Base-by-base conservation (phyloP, 1,140 invertebrate genomes). In the Holotrichia oblita region DNA sequence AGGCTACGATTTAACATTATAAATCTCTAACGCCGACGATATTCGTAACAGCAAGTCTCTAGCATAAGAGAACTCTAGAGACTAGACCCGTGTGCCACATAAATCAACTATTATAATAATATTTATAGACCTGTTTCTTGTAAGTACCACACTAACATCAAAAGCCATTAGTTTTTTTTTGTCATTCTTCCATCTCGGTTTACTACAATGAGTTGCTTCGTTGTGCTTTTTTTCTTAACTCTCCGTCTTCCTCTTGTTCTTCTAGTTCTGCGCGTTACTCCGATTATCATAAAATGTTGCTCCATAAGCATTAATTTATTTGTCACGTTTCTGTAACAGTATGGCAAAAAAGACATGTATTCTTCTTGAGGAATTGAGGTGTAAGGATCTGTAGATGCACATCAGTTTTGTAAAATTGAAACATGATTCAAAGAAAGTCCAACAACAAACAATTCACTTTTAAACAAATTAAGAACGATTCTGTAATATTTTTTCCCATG, bases 51-150 rank as follows among this genome's bases (percentile, higher is more conserved):
- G 27, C 27, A 14, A 7, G 14, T 55, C 14, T n/a, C 48, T 6
- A 55, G 14, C 48, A 14, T 34, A 34, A 34, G 27, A 34, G 27
- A 34, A 34, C 27, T 34, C 27, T 34, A 34, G 4, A 34, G 27
- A 34, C 27, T 34, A 34, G 27, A 34, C 27, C 14, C 17, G 48
- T 55, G 14, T 17, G 48, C 14, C 48, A n/a, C 48, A 55, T 55
- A 55, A 55, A 55, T 55, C 48, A 55, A 55, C 48, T 55, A 55
- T 55, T 55, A 55, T 55, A n/a, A 55, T 55, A 55, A 55, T 55
- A 55, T 55, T 55, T 55, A 55, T 55, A 17, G 48, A 55, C 48
- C 48, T 55, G 48, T 55, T 55, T 55, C 48, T 55, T 55, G 17
- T 55, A 17, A 17, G 17, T 17, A 55, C 48, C 17, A 55, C 48